Evolutionary conservation across 2,888 invertebrate species (phyloP).

Genomic region (Chrysina gloriosa): DNA sequence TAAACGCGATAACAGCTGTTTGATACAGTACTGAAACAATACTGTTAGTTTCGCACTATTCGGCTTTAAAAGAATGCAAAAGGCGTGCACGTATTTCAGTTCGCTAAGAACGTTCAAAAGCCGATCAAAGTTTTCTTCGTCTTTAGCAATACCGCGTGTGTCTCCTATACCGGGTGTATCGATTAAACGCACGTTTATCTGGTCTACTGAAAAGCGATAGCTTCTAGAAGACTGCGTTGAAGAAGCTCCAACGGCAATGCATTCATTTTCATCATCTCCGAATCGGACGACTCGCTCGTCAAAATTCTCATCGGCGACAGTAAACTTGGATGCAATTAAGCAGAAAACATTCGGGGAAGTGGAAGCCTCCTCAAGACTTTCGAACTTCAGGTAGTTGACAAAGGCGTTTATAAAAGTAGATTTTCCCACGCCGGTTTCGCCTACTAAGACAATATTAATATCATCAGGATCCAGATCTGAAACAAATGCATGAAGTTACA

Average conservation of each 20-base stretch:
- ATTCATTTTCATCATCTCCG: conserved; percentile 26
- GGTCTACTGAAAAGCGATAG: conserved; percentile 5
- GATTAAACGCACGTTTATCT: conserved; percentile 29
- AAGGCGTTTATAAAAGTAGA: conserved; percentile 49
- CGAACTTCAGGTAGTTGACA: conserved; percentile 44
- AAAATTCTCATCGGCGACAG: conserved; percentile 37
- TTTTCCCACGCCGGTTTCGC: conserved; percentile 48
- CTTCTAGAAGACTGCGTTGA: conserved; percentile 36
- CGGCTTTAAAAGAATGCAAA: conserved; percentile 46
- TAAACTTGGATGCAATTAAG: conserved; percentile 45
- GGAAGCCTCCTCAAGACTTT: conserved; percentile 40
- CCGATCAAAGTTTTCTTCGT: conserved; percentile 55
- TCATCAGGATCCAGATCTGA: neutral
- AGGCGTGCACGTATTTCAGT: conserved; percentile 41
- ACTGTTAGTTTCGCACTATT: conserved; percentile 43
- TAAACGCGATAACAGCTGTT: conserved; percentile 44
- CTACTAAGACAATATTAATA: conserved; percentile 47
- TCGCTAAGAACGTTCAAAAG: conserved; percentile 46
- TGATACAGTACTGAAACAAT: conserved; percentile 46
- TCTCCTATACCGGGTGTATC: conserved; percentile 50
- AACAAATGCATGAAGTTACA: too few species aligned
- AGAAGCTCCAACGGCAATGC: conserved; percentile 12
- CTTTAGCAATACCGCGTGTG: conserved; percentile 52
- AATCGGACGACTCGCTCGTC: conserved; percentile 11
- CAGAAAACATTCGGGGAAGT: conserved; percentile 23